Evolutionary conservation across 2,888 invertebrate genomes (phyloP).

Genomic region (Agrilus cyanescens): DNA sequence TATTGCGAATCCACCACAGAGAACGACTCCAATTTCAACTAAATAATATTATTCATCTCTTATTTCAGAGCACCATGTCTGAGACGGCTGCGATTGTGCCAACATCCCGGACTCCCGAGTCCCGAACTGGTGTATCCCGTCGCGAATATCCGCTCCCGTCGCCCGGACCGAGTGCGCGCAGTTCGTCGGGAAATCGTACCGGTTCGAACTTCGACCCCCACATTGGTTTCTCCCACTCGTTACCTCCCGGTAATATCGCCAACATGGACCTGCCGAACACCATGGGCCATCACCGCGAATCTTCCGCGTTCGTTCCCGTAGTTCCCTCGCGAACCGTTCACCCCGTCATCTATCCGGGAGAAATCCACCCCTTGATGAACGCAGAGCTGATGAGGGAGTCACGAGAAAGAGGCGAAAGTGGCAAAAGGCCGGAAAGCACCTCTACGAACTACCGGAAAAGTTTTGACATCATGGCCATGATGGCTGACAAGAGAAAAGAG

Average conservation of each 20-base stretch:
- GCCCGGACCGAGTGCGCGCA: slow-evolving; percentile 46
- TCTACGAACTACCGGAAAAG: slow-evolving; percentile 25
- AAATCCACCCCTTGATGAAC: slow-evolving; percentile 55
- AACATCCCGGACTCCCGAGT: slow-evolving; percentile 20
- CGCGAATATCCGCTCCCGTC: slow-evolving; percentile 37
- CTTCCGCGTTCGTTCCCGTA: slow-evolving; percentile 80
- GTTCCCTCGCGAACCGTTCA: slow-evolving; percentile 68
- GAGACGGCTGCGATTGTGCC: slow-evolving; percentile 17
- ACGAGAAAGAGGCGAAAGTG: slow-evolving; percentile 20
- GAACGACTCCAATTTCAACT: too few species aligned
- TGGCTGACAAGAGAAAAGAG: slow-evolving; percentile 81
- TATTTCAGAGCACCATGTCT: slow-evolving; percentile 14
- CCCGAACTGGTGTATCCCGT: slow-evolving; percentile 42
- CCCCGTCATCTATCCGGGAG: slow-evolving; percentile 57
- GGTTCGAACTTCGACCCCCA: slow-evolving; percentile 50
- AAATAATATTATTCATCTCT: too few species aligned
- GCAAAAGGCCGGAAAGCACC: slow-evolving; percentile 8
- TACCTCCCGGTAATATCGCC: slow-evolving; percentile 35
- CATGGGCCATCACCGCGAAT: slow-evolving; percentile 52
- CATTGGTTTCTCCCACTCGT: slow-evolving; percentile 54
- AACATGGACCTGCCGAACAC: slow-evolving; percentile 30
- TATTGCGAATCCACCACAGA: too few species aligned
- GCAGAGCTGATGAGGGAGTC: slow-evolving; percentile 45
- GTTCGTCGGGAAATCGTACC: slow-evolving; percentile 33
- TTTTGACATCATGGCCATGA: slow-evolving; percentile 80